Base-by-base conservation (phyloP, 2,113 vertebrate species). In the Trichomycterus rosablanca region DNA sequence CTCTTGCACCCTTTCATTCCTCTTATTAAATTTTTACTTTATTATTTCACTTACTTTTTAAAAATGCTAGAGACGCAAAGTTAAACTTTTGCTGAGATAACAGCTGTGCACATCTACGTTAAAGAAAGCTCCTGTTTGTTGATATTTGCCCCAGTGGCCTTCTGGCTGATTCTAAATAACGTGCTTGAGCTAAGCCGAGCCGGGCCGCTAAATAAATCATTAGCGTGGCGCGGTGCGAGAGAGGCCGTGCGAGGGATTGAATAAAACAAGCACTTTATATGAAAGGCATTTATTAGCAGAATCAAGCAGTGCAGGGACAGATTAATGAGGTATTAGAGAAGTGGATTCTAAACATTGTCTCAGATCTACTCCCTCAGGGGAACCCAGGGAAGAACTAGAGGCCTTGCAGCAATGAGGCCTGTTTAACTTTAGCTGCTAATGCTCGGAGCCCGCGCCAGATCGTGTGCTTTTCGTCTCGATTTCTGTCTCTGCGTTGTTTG, bases 271-370 rank as follows among this genome's bases (percentile, higher is more conserved):
- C 54, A 32, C 57, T 78, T 78, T 76, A 63, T 77, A 72, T 57
- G 56, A 80, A 75, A 73, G 68, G 63, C 74, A 71, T 82, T 80
- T 78, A 79, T 83, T 74, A 68, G 68, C 39, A 14, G 74, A 80
- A 75, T 75, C 64, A 58, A 60, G 69, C 11, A 66, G 64, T 45
- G 53, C 63, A 52, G 70, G 62, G 78, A 73, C 69, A 71, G 77
- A 83, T 79, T 80, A 80, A 83, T 80, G 77, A 84, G 76, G 79
- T 76, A 78, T 71, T 59, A 26, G 72, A 79, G 70, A 76, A 74
- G 64, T 72, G 34, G 55, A 71, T 73, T 84, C 76, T 71, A 83
- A 85, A 85, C 78, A 82, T 73, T 67, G 79, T 81, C 68, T 75
- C 18, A 60, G 72, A 66, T 30, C 26, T 51, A 68, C 68, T 80